Percentiles rank a stretch among this genome's conserved stretches.
These are phyloP conservation scores for Dysmachus trigonus DNA, from an alignment of 2,888 invertebrate species.

Conservation along the genomic window DNA sequence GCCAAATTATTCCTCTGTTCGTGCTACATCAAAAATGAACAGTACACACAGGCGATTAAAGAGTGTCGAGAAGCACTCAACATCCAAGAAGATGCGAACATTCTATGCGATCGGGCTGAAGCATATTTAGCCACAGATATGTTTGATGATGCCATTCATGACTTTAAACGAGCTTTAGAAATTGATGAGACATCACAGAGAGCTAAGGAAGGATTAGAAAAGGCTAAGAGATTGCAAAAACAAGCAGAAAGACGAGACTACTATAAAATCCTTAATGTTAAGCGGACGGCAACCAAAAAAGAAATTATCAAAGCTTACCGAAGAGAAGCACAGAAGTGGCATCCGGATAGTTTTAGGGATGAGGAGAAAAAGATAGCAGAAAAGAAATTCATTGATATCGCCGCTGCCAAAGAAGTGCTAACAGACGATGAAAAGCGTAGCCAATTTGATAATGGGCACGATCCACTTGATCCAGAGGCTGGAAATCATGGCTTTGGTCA, in stretches of 20 bases:
- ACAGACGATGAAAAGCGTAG: constrained; percentile 91
- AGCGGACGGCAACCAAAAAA: constrained; percentile 87
- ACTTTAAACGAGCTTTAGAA: constrained; percentile 86
- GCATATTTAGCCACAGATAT: constrained; percentile 88
- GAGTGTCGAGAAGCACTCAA: constrained; percentile 83
- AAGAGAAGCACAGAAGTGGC: constrained; percentile 97
- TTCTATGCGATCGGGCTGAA: constrained; percentile 91
- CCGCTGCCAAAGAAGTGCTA: constrained; percentile 95
- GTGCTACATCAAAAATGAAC: constrained; percentile 77
- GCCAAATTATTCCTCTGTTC: constrained; percentile 83
- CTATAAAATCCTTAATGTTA: constrained; percentile 93
- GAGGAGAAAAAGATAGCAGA: constrained; percentile 94
- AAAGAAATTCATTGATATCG: constrained; percentile 98
- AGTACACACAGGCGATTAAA: constrained; percentile 75
- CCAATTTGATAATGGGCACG: constrained; percentile 93
- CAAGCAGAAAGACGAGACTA: constrained; percentile 94
- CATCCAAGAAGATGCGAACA: constrained; percentile 76
- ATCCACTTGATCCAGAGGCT: constrained; percentile 94
- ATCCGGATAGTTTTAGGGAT: constrained; percentile 92
- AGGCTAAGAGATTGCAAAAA: constrained; percentile 91
- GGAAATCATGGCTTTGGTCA: constrained; percentile 67
- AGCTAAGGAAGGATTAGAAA: constrained; percentile 88
- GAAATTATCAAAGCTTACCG: constrained; percentile 96
- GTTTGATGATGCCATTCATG: constrained; percentile 91
- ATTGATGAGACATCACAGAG: constrained; percentile 80